Base-by-base conservation (phyloP, 2,113 vertebrate genomes). In the Eleginops maclovinus region DNA sequence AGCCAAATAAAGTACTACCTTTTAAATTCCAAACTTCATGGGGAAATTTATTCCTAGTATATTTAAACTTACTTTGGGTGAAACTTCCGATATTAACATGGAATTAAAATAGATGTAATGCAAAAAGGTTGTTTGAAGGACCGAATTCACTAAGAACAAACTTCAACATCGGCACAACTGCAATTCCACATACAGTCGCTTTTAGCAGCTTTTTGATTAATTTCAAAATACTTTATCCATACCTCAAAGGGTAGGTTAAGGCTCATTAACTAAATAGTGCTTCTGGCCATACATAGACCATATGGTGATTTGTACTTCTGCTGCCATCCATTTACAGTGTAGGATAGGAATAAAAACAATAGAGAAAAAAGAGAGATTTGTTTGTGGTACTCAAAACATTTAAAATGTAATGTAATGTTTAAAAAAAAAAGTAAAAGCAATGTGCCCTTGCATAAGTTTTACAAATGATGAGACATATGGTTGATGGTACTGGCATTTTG, bases 231-330 rank as follows among this genome's bases (percentile, higher is more conserved):
- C n/a, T 59, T 44, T 22, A 41, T 55, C 58, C 26, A 3, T 28
- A 61, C 22, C 61, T 73, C 14, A 10, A n/a, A 46, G n/a, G 6
- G 26, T 53, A 41, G 26, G 66, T 65, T 64, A 55, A 56, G 36
- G n/a, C 54, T 80, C 49, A 54, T 85, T 70, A 77, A 36, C 17
- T 60, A n/a, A 19, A 19, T 50, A 4, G 43, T 68, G 58, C 13
- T 61, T 59, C 14, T 36, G 19, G 67, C 46, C 46, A 19, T 40
- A 58, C 13, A 22, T 40, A n/a, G 24, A 53, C 36, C 19, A 0
- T 2, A 47, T 16, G 40, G 51, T 36, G 31, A 16, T 51, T 78
- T 58, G 31, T 54, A 61, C 24, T 17, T 75, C 4, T 49, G 28
- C 51, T 60, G 8, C 2, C 11, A 13, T 7, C 14, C 54, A n/a